These are phyloP conservation scores for Conus canariensis DNA, from an alignment of 2,888 invertebrate genomes.

Conservation along the genomic window DNA sequence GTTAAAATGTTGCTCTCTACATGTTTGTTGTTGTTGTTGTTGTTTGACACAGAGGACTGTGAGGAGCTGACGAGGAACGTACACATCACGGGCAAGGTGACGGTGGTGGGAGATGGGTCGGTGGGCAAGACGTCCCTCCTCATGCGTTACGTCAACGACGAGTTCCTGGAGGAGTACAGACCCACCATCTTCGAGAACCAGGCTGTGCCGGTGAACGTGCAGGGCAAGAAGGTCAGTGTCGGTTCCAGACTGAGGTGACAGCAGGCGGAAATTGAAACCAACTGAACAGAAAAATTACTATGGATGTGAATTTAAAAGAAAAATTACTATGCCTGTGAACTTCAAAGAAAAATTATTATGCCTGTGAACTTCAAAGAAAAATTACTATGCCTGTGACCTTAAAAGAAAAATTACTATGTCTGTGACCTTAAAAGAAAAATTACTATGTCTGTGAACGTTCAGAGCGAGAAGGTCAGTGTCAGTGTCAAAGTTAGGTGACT, in stretches of 20 bases:
- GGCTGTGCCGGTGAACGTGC: constrained; percentile 25
- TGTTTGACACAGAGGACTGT: constrained; percentile 18
- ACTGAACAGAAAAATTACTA: not conserved
- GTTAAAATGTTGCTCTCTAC: not conserved
- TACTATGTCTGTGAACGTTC: no score
- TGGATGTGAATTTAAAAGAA: not conserved
- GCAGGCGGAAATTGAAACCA: not conserved
- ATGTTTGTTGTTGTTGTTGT: no score
- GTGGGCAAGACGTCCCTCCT: constrained; percentile 45
- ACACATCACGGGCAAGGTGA: constrained; percentile 39
- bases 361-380: no score
- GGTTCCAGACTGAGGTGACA: no score
- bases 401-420: no score
- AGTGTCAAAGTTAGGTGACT: no score
- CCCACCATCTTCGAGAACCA: constrained; percentile 45
- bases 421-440: no score
- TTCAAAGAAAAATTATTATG: no score
- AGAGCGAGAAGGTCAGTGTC: no score
- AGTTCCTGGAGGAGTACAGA: constrained; percentile 40
- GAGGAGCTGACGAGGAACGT: constrained; percentile 30
- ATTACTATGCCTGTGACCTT: no score
- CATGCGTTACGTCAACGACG: constrained; percentile 41
- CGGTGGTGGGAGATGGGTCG: constrained; percentile 42
- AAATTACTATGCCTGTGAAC: no score
- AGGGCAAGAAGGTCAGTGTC: constrained; percentile 27